phyloP scores from a whole-genome alignment of 2,888 invertebrate species.

The Sminthurides aquaticus region DNA sequence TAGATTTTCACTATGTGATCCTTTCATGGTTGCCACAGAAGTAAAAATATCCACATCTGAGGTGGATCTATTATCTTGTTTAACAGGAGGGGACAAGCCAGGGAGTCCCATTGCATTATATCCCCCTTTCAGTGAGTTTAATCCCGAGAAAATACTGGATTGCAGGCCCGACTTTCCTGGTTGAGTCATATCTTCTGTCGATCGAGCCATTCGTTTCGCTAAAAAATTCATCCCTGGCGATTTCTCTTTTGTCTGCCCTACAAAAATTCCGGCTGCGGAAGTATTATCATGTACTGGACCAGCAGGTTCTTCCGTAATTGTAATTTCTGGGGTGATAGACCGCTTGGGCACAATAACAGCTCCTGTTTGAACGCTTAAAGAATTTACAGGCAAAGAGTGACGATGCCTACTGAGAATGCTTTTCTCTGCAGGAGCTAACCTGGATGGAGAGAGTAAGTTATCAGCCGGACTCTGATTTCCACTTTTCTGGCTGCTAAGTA shows the following conservation, averaged over 20 bases:
- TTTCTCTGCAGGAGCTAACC: neutral
- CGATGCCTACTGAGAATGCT: constrained; percentile 31
- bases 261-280: neutral
- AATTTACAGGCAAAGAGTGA: constrained; percentile 37
- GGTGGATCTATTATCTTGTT: constrained; percentile 55
- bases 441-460: constrained; percentile 20
- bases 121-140: constrained; percentile 14
- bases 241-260: neutral
- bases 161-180: neutral
- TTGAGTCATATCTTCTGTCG: constrained; percentile 39
- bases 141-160: constrained; percentile 9
- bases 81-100: constrained; percentile 10
- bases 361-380: constrained; percentile 21
- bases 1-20: constrained; percentile 73
- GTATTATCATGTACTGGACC: constrained; percentile 12
- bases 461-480: constrained; percentile 6
- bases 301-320: constrained; percentile 49
- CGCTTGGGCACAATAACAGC: constrained; percentile 43
- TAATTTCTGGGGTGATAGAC: constrained; percentile 60
- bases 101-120: neutral
- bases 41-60: constrained; percentile 54
- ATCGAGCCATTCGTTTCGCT: constrained; percentile 35
- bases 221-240: neutral
- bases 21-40: constrained; percentile 57
- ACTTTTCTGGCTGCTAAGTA: too few species aligned